Percentiles rank a stretch among this genome's conserved stretches.
Conservation (phyloP, 2,888 invertebrate genomes). For the Cerceris ruficornis region DNA sequence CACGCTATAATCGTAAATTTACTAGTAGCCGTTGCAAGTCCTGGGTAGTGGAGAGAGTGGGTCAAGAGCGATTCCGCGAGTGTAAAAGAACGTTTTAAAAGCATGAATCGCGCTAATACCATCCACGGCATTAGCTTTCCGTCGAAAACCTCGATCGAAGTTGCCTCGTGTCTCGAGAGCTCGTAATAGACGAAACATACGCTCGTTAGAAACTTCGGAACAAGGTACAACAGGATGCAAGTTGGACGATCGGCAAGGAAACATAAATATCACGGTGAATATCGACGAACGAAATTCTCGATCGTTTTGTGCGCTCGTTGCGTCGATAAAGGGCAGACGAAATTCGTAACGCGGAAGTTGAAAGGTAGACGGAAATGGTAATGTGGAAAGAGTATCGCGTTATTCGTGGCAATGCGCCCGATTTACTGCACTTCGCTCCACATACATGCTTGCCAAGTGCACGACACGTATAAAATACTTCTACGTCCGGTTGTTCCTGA, state of each 20-base stretch:
- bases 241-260: neutral
- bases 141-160: no score
- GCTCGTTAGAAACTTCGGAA: no score
- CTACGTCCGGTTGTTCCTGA: constrained; percentile 62
- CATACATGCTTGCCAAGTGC: constrained; percentile 62
- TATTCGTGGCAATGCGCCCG: constrained; percentile 53
- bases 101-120: constrained; percentile 36
- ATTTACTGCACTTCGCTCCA: constrained; percentile 65
- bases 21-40: constrained; percentile 33
- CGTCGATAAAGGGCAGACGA: neutral
- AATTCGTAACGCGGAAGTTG: constrained; percentile 3
- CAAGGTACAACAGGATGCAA: no score
- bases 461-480: constrained; percentile 57
- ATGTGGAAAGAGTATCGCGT: constrained; percentile 39
- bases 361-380: constrained; percentile 30
- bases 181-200: no score
- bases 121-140: constrained; percentile 3
- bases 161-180: no score
- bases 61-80: constrained; percentile 48
- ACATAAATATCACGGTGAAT: neutral
- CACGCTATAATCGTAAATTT: constrained; percentile 46
- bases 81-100: constrained; percentile 42
- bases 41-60: constrained; percentile 47
- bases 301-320: no score
- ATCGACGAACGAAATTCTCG: neutral